A percentile compares a stretch with the other conserved stretches of the same genome.
These are phyloP conservation scores for Pollenia angustigena DNA, from an alignment of 2,888 invertebrate species.

Conservation along the genomic window DNA sequence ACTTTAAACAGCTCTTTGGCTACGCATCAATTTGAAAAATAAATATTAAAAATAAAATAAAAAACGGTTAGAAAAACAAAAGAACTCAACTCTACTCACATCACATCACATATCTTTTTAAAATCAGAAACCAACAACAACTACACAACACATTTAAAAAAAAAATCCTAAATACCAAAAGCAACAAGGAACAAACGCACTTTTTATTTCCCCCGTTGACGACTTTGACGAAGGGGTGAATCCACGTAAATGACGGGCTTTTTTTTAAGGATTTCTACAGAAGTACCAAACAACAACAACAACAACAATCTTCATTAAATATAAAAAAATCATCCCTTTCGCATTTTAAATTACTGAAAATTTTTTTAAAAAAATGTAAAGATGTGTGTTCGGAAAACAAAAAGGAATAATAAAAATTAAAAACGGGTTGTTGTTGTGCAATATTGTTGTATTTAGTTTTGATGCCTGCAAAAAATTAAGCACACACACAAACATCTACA, in stretches of 20 bases:
- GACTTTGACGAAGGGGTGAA: constrained; percentile 72
- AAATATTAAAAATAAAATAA: constrained; percentile 47
- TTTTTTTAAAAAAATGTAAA: constrained; percentile 51
- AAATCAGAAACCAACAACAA: constrained; percentile 43
- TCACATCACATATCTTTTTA: constrained; percentile 46
- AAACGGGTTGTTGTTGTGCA: constrained; percentile 76
- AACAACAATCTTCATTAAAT: constrained; percentile 5
- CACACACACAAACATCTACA: constrained; percentile 27
- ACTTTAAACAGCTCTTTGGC: constrained; percentile 56
- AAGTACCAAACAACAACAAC: constrained; percentile 63
- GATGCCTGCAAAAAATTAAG: constrained; percentile 39
- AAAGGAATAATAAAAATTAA: constrained; percentile 9
- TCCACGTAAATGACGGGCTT: constrained; percentile 73
- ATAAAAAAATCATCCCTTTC: constrained; percentile 75
- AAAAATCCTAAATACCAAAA: constrained; percentile 66
- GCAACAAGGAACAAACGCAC: constrained; percentile 57
- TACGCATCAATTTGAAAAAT: constrained; percentile 71
- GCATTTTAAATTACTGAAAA: constrained; percentile 67
- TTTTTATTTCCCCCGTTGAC: constrained; percentile 70
- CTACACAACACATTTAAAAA: constrained; percentile 11
- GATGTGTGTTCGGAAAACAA: constrained; percentile 43
- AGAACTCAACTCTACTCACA: constrained; percentile 23
- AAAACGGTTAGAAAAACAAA: constrained; percentile 65
- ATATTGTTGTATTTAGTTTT: constrained; percentile 58
- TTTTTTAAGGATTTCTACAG: constrained; percentile 68